Base-by-base conservation (phyloP, 2,797 vertebrate species). In the Smutsia gigantea region DNA sequence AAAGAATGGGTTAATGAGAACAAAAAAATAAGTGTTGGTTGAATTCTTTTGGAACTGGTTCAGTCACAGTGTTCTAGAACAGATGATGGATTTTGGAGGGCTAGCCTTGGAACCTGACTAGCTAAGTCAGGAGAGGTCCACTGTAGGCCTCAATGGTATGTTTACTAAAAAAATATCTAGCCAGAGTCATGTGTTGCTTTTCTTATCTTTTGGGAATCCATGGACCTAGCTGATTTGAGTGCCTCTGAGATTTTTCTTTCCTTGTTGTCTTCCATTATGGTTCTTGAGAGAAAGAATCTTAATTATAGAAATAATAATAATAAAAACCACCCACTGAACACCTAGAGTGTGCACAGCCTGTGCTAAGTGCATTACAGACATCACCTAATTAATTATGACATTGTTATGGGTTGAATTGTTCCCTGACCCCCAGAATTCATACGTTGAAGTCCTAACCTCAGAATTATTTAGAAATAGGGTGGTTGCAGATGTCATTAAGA, bases 121-220 rank as follows among this genome's bases (percentile, higher is more conserved):
- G 29, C 15, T 66, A 7, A 77, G 71, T 34, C 39, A 15, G 61
- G 51, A 42, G 51, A 42, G 25, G 53, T 7, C 51, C 19, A 0
- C 34, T 1, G 18, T 13, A 61, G 90, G 42, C 19, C 51, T 25
- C n/a, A 25, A 1, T 63, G 34, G 27, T 5, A 14, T 19, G 12
- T 46, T 69, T 42, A 55, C 17, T 37, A 69, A 84, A 68, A 46
- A 34, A 18, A 4, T 11, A 5, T 59, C 37, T 53, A 42, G 13
- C 51, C 29, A 63, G 51, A 55, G 51, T 37, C 17, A 15, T 53
- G 42, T 21, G n/a, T 75, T 17, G 14, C 51, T 42, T 82, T 68
- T 68, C 77, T 72, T 31, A 29, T 21, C n/a, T 83, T 87, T 92
- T 68, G 39, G 66, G 87, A 95, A 68, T 68, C 39, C 61, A 29